These are phyloP conservation scores for Euura lappo DNA, from an alignment of 1,140 invertebrate species.

Conservation along the genomic window DNA sequence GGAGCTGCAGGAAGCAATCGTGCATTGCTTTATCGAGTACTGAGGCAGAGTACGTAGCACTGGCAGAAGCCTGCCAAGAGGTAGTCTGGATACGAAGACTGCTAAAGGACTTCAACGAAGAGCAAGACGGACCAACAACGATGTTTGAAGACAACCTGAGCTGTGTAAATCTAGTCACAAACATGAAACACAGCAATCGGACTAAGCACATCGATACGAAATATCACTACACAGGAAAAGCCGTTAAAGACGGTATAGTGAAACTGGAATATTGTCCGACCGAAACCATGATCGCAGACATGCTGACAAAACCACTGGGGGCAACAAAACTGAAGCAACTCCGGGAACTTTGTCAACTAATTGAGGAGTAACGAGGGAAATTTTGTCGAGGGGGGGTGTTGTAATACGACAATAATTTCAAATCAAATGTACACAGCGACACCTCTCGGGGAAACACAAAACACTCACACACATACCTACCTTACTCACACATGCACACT, in stretches of 20 bases:
- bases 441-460: no score
- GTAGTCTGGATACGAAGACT: conserved; percentile 25
- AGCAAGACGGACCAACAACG: neutral
- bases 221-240: conserved; percentile 6
- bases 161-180: conserved; percentile 14
- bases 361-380: no score
- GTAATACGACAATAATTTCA: no score
- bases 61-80: conserved; percentile 30
- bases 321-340: conserved; percentile 3
- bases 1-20: conserved; percentile 26
- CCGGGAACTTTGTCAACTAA: neutral
- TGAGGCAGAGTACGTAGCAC: conserved; percentile 37
- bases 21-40: conserved; percentile 30
- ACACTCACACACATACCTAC: no score
- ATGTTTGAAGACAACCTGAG: conserved; percentile 26
- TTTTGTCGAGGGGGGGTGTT: no score
- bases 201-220: conserved; percentile 8
- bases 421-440: no score
- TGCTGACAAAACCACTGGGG: conserved; percentile 18
- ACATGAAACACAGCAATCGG: neutral
- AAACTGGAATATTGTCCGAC: conserved; percentile 17
- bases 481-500: no score
- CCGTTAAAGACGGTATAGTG: neutral
- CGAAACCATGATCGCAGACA: conserved; percentile 19
- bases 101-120: neutral